A percentile compares a stretch with the other conserved stretches of the same genome.
Conservation (phyloP, 2,113 vertebrate species). For the Cebidichthys violaceus region DNA sequence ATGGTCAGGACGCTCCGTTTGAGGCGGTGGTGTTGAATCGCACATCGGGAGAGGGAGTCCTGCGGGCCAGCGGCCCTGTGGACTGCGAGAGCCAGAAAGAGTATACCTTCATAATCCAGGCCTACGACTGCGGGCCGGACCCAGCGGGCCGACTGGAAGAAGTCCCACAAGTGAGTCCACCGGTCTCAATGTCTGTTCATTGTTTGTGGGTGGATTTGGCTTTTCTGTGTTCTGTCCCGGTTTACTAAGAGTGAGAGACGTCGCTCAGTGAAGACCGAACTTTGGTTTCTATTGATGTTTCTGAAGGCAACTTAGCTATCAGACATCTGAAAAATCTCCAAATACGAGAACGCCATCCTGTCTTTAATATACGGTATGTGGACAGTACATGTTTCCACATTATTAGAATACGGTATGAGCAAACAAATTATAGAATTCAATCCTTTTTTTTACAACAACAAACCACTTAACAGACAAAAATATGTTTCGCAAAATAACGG, state of each 20-base stretch:
- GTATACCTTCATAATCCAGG: constrained; percentile 97
- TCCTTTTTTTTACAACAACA: background rate
- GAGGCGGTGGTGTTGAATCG: constrained; percentile 95
- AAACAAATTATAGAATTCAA: background rate
- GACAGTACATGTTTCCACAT: background rate
- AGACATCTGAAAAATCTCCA: too few relatives aligned
- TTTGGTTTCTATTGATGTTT: background rate
- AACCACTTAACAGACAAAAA: background rate
- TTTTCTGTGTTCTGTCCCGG: background rate
- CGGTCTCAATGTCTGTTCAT: background rate
- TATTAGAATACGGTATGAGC: background rate
- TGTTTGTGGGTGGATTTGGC: background rate
- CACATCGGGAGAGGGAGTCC: constrained; percentile 94
- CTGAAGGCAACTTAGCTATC: too few relatives aligned
- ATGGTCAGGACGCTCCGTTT: constrained; percentile 92
- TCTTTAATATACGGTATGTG: background rate
- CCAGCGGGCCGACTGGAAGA: constrained; percentile 93
- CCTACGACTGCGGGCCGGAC: constrained; percentile 92
- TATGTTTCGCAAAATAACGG: constrained; percentile 1
- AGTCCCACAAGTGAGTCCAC: constrained; percentile 95
- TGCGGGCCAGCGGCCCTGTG: constrained; percentile 89
- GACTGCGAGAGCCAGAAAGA: constrained; percentile 98
- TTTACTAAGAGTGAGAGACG: background rate
- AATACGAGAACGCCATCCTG: background rate
- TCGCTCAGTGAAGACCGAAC: background rate